These are phyloP conservation scores for Zoanthus sociatus DNA, from an alignment of 92 coral and sea anemone species.

Conservation along the genomic window DNA sequence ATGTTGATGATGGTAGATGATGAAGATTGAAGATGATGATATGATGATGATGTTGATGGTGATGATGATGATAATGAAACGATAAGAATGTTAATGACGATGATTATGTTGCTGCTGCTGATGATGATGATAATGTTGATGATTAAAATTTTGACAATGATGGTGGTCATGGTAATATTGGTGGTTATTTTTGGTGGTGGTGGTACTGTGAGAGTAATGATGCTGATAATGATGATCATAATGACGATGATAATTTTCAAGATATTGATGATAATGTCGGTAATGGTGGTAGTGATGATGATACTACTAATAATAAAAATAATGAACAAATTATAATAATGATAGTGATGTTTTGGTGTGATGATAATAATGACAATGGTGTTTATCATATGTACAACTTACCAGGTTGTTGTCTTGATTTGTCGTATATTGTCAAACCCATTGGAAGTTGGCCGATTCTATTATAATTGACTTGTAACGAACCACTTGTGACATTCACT, in stretches of 20 bases:
- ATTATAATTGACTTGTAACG: not conserved
- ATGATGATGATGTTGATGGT: not conserved
- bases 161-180: too few species aligned
- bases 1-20: not conserved
- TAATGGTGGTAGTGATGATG: not conserved
- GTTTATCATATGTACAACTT: not conserved
- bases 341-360: too few species aligned
- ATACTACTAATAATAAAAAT: not conserved
- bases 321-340: too few species aligned
- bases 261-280: not conserved
- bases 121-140: too few species aligned
- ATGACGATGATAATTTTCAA: not conserved
- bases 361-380: too few species aligned
- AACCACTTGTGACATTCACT: not conserved
- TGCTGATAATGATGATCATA: not conserved
- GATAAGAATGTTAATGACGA: not conserved
- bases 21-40: not conserved
- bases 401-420: conserved; percentile 23
- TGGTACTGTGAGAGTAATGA: not conserved
- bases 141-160: too few species aligned
- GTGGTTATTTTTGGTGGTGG: too few species aligned
- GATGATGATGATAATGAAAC: not conserved
- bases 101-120: too few species aligned
- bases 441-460: not conserved
- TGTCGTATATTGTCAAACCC: conserved; percentile 23